Evolutionary conservation across 2,113 vertebrate species (phyloP).

Genomic region (Prietella phreatophila): DNA sequence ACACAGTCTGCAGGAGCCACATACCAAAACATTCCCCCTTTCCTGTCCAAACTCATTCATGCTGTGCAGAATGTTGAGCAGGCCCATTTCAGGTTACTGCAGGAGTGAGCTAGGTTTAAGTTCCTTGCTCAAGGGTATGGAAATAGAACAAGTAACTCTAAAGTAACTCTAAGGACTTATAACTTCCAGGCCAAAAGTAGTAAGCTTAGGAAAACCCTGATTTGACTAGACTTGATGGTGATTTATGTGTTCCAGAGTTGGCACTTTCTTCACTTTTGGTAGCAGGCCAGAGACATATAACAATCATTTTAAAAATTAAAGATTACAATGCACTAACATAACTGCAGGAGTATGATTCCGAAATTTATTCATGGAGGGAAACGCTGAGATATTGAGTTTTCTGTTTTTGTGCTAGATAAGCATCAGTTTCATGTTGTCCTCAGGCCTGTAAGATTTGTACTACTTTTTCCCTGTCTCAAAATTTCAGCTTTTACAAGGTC

Average conservation of each 20-base stretch:
- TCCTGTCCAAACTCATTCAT: constrained; percentile 17
- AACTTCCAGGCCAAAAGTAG: not conserved
- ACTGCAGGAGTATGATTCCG: not conserved
- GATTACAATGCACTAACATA: constrained; percentile 13
- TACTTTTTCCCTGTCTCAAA: constrained; percentile 11
- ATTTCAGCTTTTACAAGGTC: constrained; percentile 11
- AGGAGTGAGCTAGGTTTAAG: constrained; percentile 43
- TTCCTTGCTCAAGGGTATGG: constrained; percentile 46
- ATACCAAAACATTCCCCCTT: constrained; percentile 15
- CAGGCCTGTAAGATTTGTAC: not conserved
- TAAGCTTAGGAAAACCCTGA: not conserved
- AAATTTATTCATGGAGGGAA: not conserved
- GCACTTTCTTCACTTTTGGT: not conserved
- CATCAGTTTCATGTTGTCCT: constrained; percentile 24
- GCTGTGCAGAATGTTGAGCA: constrained; percentile 7
- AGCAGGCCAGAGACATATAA: not conserved
- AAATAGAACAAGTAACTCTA: not conserved
- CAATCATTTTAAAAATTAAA: constrained; percentile 14
- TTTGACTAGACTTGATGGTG: constrained; percentile 4
- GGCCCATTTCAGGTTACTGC: constrained; percentile 36
- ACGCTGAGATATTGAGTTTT: not conserved
- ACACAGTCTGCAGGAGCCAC: constrained; percentile 10
- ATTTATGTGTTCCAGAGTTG: not conserved
- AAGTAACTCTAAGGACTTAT: not conserved
- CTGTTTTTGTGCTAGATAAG: constrained; percentile 17